Conservation (phyloP, 2,797 vertebrate genomes). For the Erethizon dorsatum region DNA sequence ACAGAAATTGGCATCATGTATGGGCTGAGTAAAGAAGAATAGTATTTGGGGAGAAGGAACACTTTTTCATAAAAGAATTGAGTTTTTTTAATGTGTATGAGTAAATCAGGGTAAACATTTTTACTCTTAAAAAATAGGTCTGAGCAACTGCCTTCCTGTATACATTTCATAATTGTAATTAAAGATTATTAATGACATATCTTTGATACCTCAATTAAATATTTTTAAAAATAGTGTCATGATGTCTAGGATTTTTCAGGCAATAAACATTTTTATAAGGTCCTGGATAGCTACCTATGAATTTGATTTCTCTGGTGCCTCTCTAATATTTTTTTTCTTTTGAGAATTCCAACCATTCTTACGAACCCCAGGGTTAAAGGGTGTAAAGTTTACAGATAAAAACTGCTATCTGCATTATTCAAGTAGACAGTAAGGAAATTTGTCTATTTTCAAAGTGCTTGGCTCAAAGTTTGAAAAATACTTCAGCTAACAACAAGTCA, state of each 20-base stretch:
- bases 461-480: background rate
- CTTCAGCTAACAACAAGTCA: background rate
- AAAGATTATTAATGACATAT: slow-evolving; percentile 39
- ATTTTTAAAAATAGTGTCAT: slow-evolving; percentile 51
- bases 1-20: background rate
- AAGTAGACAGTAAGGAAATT: background rate
- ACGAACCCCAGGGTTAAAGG: background rate
- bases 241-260: slow-evolving; percentile 34
- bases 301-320: slow-evolving; percentile 2
- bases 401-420: background rate
- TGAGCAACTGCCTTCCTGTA: slow-evolving; percentile 25
- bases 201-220: slow-evolving; percentile 51
- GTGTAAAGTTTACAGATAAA: background rate
- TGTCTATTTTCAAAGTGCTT: background rate
- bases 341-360: background rate
- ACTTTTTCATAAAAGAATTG: background rate
- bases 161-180: slow-evolving; percentile 27
- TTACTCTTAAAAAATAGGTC: background rate
- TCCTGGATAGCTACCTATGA: background rate
- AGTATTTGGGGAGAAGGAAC: background rate
- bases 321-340: background rate
- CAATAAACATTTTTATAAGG: slow-evolving; percentile 4
- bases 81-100: background rate
- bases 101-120: background rate
- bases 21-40: background rate